These are phyloP conservation scores for Ophiothrix spiculata DNA, from an alignment of 35 echinoderm and acorn worm genomes.

Conservation along the genomic window DNA sequence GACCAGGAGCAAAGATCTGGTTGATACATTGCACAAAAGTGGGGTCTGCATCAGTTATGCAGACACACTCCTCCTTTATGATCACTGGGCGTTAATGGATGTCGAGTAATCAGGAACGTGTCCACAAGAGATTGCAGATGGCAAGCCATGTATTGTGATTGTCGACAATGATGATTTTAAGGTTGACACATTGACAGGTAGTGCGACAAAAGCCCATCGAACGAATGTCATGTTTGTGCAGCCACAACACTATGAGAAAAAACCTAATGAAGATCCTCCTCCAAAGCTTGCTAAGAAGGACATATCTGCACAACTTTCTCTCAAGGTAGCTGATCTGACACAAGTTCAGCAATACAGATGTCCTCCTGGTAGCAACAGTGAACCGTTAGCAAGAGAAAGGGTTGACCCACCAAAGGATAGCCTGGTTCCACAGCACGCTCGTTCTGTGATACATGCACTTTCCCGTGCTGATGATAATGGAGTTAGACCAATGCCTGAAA, in stretches of 20 bases:
- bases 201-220: too few relatives aligned
- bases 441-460: neutral
- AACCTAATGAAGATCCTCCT: neutral
- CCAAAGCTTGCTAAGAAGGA: neutral
- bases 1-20: conserved; percentile 23
- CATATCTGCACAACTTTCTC: neutral
- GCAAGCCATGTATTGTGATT: conserved; percentile 28
- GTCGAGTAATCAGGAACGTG: conserved; percentile 20
- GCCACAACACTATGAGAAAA: conserved; percentile 17
- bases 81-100: conserved; percentile 18
- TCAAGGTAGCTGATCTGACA: neutral
- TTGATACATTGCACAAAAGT: conserved; percentile 19
- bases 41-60: conserved; percentile 44
- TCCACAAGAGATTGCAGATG: conserved; percentile 17
- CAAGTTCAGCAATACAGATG: neutral
- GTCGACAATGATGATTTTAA: conserved; percentile 56
- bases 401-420: neutral
- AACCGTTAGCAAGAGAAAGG: neutral
- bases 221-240: too few relatives aligned
- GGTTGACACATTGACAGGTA: conserved; percentile 39
- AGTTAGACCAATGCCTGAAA: too few relatives aligned
- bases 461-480: neutral
- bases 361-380: neutral
- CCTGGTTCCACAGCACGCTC: neutral
- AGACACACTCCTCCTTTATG: conserved; percentile 16